A percentile compares a stretch with the other conserved stretches of the same genome.
These are phyloP conservation scores for Cantharis lateralis DNA, from an alignment of 2,888 invertebrate genomes.

Conservation along the genomic window DNA sequence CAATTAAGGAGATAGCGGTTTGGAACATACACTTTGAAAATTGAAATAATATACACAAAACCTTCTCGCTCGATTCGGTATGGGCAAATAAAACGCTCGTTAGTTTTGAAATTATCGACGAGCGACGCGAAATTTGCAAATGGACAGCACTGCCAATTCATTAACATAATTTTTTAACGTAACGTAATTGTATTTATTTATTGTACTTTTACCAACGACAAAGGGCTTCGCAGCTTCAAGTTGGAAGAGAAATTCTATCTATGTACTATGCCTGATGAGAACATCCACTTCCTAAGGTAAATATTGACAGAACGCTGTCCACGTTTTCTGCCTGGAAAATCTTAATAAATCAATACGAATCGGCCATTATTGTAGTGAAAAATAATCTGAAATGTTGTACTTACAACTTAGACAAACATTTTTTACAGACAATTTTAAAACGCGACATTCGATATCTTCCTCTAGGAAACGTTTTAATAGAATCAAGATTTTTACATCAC, in stretches of 20 bases:
- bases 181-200: background rate
- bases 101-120: background rate
- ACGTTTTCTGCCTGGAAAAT: slow-evolving; percentile 51
- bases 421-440: background rate
- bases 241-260: slow-evolving; percentile 46
- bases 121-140: background rate
- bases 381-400: slow-evolving; percentile 36
- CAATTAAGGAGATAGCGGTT: slow-evolving; percentile 44
- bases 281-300: slow-evolving; percentile 71
- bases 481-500: background rate
- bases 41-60: slow-evolving; percentile 4
- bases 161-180: background rate
- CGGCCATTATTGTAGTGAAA: slow-evolving; percentile 44
- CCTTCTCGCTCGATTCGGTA: background rate
- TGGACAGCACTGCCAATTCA: background rate
- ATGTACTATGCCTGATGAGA: slow-evolving; percentile 54
- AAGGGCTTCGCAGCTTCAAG: background rate
- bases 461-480: background rate
- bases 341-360: slow-evolving; percentile 51
- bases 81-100: background rate
- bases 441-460: background rate
- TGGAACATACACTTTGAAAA: slow-evolving; percentile 14
- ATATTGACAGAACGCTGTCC: slow-evolving; percentile 64
- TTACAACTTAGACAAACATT: background rate
- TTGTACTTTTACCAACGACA: background rate